phyloP scores from a whole-genome alignment of 2,797 vertebrate species.

The Scyliorhinus canicula region DNA sequence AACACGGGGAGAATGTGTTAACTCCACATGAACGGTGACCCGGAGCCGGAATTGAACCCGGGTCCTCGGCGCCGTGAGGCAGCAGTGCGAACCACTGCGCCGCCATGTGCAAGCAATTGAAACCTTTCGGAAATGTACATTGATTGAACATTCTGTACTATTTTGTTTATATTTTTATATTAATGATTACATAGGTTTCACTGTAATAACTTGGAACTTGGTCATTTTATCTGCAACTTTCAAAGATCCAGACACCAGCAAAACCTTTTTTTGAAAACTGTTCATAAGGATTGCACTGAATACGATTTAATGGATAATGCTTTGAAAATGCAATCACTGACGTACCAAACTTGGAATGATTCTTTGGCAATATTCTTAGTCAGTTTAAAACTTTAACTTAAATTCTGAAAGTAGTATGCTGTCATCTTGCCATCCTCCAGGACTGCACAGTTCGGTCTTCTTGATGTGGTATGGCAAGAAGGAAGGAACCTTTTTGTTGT shows the following conservation, averaged over 20 bases:
- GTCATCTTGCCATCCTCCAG: background rate
- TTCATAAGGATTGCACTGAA: background rate
- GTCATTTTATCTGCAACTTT: background rate
- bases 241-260: background rate
- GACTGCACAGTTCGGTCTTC: background rate
- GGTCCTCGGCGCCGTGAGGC: no score
- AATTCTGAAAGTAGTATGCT: background rate
- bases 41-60: no score
- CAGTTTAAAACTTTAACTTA: background rate
- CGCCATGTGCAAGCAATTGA: no score
- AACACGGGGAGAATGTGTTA: no score
- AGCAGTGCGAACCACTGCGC: no score
- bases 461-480: background rate
- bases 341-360: background rate
- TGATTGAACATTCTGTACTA: background rate
- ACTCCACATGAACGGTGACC: no score
- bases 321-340: background rate
- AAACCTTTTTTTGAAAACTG: background rate
- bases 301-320: background rate
- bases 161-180: background rate
- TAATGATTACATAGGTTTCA: background rate
- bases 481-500: background rate
- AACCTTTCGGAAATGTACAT: background rate
- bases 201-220: background rate
- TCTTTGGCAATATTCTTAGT: background rate